phyloP scores from a whole-genome alignment of 2,113 vertebrate genomes.

The Chlorodrepanis virens region DNA sequence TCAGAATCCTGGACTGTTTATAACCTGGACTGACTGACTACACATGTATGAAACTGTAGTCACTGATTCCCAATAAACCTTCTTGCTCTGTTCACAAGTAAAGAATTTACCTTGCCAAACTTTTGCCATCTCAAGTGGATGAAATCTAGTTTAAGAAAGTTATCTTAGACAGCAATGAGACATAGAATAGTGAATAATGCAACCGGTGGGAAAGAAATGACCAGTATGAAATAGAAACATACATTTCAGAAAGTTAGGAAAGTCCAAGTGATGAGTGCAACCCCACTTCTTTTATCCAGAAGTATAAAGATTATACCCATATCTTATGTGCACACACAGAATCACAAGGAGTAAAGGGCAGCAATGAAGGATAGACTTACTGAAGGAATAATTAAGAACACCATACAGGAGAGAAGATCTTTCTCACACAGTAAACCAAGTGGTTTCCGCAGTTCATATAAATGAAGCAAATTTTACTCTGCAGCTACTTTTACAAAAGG shows the following conservation, averaged over 20 bases:
- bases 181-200: neutral
- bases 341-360: neutral
- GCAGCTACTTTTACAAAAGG: neutral
- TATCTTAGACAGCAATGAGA: neutral
- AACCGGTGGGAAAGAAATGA: neutral
- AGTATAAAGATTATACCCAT: neutral
- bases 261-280: neutral
- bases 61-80: neutral
- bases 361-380: neutral
- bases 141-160: neutral
- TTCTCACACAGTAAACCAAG: neutral
- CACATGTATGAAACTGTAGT: neutral
- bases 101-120: neutral
- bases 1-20: neutral
- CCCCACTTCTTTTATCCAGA: neutral
- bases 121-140: neutral
- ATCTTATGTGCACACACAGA: neutral
- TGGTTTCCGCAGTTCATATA: neutral
- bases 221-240: neutral
- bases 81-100: neutral
- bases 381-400: neutral
- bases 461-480: neutral
- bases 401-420: neutral
- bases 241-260: neutral
- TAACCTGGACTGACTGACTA: neutral